These are phyloP conservation scores for Paralichthys olivaceus DNA, from an alignment of 2,113 vertebrate species.

Conservation along the genomic window DNA sequence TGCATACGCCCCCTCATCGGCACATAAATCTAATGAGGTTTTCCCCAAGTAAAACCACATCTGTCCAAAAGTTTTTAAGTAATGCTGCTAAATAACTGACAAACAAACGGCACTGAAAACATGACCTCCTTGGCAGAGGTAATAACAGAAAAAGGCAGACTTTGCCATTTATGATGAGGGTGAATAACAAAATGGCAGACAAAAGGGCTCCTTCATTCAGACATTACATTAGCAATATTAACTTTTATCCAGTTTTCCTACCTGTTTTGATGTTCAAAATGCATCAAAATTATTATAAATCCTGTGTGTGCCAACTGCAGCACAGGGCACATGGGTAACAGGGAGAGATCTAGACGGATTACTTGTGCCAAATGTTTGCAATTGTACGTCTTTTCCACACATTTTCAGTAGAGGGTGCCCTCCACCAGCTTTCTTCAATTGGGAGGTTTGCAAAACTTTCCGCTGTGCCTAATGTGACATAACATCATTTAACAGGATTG, in stretches of 20 bases:
- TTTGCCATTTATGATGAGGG: too few species aligned
- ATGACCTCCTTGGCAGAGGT: too few species aligned
- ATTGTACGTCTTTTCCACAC: neutral
- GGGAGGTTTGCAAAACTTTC: neutral
- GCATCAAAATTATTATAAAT: neutral
- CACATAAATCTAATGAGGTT: too few species aligned
- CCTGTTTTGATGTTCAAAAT: neutral
- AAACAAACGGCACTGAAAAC: too few species aligned
- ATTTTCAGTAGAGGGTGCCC: constrained; percentile 62
- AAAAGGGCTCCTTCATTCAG: too few species aligned
- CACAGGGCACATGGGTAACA: constrained; percentile 25
- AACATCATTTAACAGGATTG: constrained; percentile 52
- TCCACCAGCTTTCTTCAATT: neutral
- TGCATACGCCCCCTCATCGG: too few species aligned
- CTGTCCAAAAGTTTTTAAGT: too few species aligned
- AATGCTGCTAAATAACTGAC: too few species aligned
- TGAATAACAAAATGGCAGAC: too few species aligned
- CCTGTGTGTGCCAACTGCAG: constrained; percentile 18
- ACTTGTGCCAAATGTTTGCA: neutral
- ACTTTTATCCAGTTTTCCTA: neutral
- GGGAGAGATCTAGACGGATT: constrained; percentile 35
- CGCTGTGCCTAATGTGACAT: constrained; percentile 32
- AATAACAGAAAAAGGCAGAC: too few species aligned
- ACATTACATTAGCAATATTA: neutral
- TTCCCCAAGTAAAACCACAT: too few species aligned